Conservation (phyloP, 2,113 vertebrate genomes). For the Speoplatyrhinus poulsoni region DNA sequence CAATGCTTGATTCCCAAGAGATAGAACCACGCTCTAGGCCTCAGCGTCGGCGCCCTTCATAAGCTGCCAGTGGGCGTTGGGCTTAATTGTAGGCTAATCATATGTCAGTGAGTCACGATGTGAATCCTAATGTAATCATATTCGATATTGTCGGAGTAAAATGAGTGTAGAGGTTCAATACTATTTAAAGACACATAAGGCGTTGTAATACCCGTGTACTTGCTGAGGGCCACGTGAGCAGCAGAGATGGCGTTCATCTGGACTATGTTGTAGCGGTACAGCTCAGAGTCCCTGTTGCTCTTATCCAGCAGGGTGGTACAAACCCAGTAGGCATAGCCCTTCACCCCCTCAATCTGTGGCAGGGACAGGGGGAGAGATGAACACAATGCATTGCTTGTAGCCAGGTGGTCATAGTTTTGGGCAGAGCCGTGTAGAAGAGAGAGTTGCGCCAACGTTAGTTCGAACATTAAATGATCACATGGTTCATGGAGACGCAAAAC, state of each 20-base stretch:
- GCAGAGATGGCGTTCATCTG: conserved; percentile 94
- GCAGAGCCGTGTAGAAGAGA: not conserved
- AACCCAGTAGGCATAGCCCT: conserved; percentile 95
- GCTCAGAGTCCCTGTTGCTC: conserved; percentile 88
- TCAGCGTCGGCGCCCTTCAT: too few species aligned
- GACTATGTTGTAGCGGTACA: conserved; percentile 91
- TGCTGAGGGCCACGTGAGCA: conserved; percentile 88
- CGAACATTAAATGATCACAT: too few species aligned
- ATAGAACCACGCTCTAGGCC: too few species aligned
- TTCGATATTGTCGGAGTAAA: not conserved
- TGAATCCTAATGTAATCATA: not conserved
- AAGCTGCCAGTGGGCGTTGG: too few species aligned
- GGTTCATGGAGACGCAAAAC: too few species aligned
- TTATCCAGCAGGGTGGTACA: conserved; percentile 91
- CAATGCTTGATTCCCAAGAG: too few species aligned
- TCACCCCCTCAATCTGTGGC: conserved; percentile 88
- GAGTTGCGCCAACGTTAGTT: too few species aligned
- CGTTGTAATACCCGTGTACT: conserved; percentile 84
- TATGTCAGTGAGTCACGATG: too few species aligned
- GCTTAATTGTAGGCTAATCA: too few species aligned
- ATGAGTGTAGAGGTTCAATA: not conserved
- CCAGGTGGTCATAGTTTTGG: not conserved
- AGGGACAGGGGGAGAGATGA: not conserved
- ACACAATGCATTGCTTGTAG: not conserved
- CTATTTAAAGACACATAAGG: too few species aligned